Conservation (phyloP, 1,140 invertebrate species). For the Cyclargus thomasi region DNA sequence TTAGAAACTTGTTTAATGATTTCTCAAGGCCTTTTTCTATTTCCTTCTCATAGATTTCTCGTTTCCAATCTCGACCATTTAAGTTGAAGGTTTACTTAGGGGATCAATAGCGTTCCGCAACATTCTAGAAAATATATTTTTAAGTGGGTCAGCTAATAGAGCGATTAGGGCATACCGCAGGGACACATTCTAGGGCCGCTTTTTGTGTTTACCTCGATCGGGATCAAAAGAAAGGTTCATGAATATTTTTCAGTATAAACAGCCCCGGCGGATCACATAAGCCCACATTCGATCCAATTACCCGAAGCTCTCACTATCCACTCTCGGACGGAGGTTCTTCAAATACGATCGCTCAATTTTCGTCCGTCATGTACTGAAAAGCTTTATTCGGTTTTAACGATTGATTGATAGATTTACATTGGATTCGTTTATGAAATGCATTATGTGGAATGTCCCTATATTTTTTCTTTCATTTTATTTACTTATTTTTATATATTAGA, state of each 20-base stretch:
- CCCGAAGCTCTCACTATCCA: background rate
- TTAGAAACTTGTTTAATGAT: background rate
- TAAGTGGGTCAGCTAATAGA: background rate
- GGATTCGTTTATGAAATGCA: background rate
- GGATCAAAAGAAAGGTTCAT: background rate
- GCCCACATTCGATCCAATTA: background rate
- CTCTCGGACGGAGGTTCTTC: background rate
- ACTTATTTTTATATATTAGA: too few relatives aligned
- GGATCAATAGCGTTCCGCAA: background rate
- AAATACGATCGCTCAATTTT: conserved; percentile 1
- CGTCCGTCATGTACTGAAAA: background rate
- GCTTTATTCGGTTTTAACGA: background rate
- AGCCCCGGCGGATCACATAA: background rate
- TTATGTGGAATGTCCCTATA: too few relatives aligned
- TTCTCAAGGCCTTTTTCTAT: background rate
- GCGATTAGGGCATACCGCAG: background rate
- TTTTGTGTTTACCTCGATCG: background rate
- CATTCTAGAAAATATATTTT: background rate
- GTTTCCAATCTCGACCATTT: background rate
- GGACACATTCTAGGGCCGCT: background rate
- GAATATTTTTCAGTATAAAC: background rate
- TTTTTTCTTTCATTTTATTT: too few relatives aligned
- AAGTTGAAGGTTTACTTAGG: background rate
- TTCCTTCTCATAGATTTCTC: background rate
- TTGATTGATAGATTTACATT: background rate